Base-by-base conservation (phyloP, 2,113 vertebrate species). In the Callaeas wilsoni region DNA sequence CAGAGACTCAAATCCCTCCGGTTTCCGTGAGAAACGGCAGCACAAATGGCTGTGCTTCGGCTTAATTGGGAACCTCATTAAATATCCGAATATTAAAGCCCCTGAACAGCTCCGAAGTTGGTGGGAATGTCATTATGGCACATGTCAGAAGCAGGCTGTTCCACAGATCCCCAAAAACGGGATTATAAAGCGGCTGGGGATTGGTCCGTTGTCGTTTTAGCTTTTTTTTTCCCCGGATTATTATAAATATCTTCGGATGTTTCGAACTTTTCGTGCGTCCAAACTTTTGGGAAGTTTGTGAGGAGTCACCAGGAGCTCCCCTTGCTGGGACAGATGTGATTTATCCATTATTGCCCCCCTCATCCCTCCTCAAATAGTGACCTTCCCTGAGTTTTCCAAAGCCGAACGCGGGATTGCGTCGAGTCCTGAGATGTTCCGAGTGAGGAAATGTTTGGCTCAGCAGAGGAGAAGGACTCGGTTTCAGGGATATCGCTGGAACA, bases 1-100 rank as follows among this genome's bases (percentile, higher is more conserved):
- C 71, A 33, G 49, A 37, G 44, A 9, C 39, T 15, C 27, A 37
- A 46, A 39, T 91, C 80, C 44, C 73, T 18, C 35, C 12, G 53
- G 35, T 39, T 76, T 18, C 76, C 37, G 30, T 19, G 52, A 60
- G 47, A 39, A 73, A 64, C 23, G 59, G 39, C 63, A 95, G 53
- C 65, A 84, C n/a, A 49, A 79, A 33, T 4, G 49, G 65, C 32
- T n/a, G 3, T 23, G 70, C 65, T 53, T 29, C 42, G 21, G 15
- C 60, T 47, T 94, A 89, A 89, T 64, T 93, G 76, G 71, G 21
- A n/a, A 16, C 12, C 63, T 93, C 80, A 7, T 91, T 89, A 94
- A 84, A 56, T 10, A 69, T 16, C 21, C 4, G 9, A 64, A 44
- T 56, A 42, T 64, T 64, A 37, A 76, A 74, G 52, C n/a, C 65